A percentile compares a stretch with the other conserved stretches of the same genome.
Evolutionary conservation across 2,797 vertebrate genomes (phyloP).

Genomic region (Saxicola maurus): DNA sequence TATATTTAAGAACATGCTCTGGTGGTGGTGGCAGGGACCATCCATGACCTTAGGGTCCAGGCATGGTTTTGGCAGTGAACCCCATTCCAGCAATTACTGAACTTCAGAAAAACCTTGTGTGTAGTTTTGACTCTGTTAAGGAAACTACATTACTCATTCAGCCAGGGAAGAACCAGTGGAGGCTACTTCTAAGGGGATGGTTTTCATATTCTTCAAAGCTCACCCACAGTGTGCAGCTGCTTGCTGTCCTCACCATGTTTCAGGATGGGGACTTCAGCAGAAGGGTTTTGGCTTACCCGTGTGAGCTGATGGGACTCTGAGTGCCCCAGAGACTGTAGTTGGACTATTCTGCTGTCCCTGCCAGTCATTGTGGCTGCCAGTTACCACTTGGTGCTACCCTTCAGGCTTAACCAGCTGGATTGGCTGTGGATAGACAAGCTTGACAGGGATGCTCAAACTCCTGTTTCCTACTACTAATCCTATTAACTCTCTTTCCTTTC

Average conservation of each 20-base stretch:
- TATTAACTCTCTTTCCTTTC: slow-evolving; percentile 49
- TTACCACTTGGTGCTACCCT: not conserved
- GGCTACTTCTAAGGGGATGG: not conserved
- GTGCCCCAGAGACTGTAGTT: not conserved
- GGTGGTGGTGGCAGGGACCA: not conserved
- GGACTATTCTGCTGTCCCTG: not conserved
- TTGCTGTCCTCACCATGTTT: not conserved
- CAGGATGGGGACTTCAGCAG: not conserved
- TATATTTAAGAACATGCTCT: not conserved
- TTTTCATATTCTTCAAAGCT: not conserved
- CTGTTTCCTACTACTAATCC: slow-evolving; percentile 53
- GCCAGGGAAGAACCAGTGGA: not conserved
- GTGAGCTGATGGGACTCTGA: not conserved
- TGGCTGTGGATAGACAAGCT: not conserved
- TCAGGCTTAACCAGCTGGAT: not conserved
- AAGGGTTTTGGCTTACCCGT: not conserved
- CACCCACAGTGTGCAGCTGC: not conserved
- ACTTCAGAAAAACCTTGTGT: not conserved
- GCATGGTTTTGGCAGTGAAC: not conserved
- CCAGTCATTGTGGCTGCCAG: not conserved
- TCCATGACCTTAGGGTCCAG: not conserved
- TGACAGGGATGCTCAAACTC: slow-evolving; percentile 21
- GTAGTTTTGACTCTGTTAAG: not conserved
- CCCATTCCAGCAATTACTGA: not conserved
- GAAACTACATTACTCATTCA: not conserved